These are phyloP conservation scores for Pteronura brasiliensis DNA, from an alignment of 2,113 vertebrate species.

Conservation along the genomic window DNA sequence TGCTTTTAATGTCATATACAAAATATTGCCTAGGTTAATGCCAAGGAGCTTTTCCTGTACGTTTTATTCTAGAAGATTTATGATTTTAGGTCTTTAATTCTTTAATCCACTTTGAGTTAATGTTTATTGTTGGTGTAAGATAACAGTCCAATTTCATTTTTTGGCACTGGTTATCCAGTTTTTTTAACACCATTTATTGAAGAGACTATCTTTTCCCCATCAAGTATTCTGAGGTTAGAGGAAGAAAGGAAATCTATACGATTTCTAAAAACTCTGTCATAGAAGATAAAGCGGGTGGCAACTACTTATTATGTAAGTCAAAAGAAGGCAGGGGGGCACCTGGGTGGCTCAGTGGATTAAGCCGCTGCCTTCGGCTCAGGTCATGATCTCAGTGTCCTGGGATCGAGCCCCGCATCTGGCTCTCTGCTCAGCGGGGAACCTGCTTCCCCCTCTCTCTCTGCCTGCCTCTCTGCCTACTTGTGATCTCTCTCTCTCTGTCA, in stretches of 20 bases:
- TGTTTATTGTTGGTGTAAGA: not conserved
- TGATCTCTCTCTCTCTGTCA: too few relatives aligned
- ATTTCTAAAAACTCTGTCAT: not conserved
- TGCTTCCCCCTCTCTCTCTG: too few relatives aligned
- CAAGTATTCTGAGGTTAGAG: not conserved
- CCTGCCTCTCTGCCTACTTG: too few relatives aligned
- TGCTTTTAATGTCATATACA: not conserved
- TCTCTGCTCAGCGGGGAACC: too few relatives aligned
- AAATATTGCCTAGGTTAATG: not conserved
- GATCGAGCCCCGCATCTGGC: too few relatives aligned
- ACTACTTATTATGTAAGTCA: not conserved
- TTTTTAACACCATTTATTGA: not conserved
- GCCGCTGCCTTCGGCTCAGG: too few relatives aligned
- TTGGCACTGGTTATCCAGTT: not conserved
- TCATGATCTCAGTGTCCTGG: too few relatives aligned
- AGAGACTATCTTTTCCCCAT: not conserved
- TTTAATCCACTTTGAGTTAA: not conserved
- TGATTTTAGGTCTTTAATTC: not conserved
- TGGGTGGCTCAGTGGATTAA: too few relatives aligned
- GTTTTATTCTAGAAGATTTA: not conserved
- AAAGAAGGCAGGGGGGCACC: not conserved
- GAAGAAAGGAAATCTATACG: not conserved
- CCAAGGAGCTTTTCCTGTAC: not conserved
- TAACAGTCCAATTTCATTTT: not conserved
- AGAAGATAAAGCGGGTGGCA: not conserved